Evolutionary conservation across 2,888 invertebrate species (phyloP), one percentile per base, ranked within the genome.

Genomic region (Napeogenes inachia): DNA sequence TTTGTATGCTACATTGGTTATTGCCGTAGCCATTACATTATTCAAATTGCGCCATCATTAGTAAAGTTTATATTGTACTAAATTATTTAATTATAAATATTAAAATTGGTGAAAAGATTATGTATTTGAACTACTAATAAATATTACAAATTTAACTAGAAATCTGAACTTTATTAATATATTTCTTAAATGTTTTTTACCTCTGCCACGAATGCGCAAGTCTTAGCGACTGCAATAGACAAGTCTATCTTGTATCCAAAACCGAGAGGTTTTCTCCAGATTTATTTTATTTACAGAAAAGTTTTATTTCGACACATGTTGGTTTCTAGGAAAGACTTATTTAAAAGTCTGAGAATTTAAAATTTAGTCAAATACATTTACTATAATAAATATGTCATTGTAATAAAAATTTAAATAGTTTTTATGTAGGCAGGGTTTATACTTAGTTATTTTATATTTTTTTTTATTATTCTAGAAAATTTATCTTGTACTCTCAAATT

Each of bases 161-260:
- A 42, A 42, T 12, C 42, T 10, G 10, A 42, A 42, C 10, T 42
- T 3, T 42, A 3, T 42, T 21, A 21, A 50, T 1, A 30, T n/a
- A 10, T 50, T 50, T 30, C 8, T 12, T 3, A 30, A 50, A n/a
- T 21, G 50, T 50, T 50, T 30, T 30, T 30, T 50, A 50, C 30
- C 50, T 50, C 50, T 30, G 12, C 10, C 6, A 30, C 50, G 50
- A 50, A 50, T 50, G 50, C 50, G 30, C 50, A 30, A 50, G 50
- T 50, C 50, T 50, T 30, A 50, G 50, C 50, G 50, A 30, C 50
- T 63, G 62, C 62, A 46, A 45, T 50, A 59, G 62, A 62, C 62
- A 62, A 56, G 59, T 62, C 62, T 62, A 59, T 59, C 50, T 42
- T 59, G 56, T 59, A 62, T 62, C 50, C 47, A 56, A 56, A 59